Percentiles rank a stretch among this genome's conserved stretches.
phyloP scores from a whole-genome alignment of 2,888 invertebrate genomes.

The Branchellion lobata region DNA sequence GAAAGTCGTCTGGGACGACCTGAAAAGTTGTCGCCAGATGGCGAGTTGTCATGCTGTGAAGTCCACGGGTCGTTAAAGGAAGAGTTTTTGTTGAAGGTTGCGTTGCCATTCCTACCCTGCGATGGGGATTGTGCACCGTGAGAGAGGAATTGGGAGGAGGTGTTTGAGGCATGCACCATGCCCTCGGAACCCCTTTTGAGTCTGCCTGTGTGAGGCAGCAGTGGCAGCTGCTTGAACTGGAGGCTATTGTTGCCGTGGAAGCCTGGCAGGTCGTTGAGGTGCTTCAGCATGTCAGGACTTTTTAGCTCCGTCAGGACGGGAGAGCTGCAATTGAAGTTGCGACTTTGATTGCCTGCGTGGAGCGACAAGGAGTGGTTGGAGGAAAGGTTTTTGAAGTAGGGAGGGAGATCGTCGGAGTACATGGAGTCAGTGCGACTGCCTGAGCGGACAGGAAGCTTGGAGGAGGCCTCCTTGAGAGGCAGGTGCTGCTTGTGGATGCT shows the following conservation, averaged over 20 bases:
- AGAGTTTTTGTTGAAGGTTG: too few species aligned
- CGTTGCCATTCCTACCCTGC: too few species aligned
- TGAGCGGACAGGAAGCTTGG: background rate
- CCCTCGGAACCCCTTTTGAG: background rate
- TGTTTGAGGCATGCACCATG: background rate
- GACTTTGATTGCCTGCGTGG: background rate
- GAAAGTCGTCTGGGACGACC: background rate
- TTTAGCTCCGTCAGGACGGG: background rate
- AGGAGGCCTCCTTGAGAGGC: conserved; percentile 17
- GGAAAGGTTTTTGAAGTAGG: background rate
- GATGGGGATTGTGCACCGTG: too few species aligned
- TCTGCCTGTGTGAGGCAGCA: background rate
- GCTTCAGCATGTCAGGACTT: background rate
- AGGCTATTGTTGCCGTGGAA: background rate
- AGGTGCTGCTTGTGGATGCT: conserved; percentile 25
- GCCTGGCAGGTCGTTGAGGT: background rate
- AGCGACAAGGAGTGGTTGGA: background rate
- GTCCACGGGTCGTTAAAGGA: background rate
- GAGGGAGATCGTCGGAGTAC: conserved; percentile 16
- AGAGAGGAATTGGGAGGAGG: too few species aligned
- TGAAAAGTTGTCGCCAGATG: background rate
- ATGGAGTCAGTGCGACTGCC: conserved; percentile 10
- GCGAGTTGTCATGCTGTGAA: background rate
- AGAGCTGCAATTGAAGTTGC: background rate
- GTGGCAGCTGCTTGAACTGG: background rate